Percentiles rank a stretch among this genome's conserved stretches.
Conservation (phyloP, 2,797 vertebrate genomes). For the Graptemys geographica region DNA sequence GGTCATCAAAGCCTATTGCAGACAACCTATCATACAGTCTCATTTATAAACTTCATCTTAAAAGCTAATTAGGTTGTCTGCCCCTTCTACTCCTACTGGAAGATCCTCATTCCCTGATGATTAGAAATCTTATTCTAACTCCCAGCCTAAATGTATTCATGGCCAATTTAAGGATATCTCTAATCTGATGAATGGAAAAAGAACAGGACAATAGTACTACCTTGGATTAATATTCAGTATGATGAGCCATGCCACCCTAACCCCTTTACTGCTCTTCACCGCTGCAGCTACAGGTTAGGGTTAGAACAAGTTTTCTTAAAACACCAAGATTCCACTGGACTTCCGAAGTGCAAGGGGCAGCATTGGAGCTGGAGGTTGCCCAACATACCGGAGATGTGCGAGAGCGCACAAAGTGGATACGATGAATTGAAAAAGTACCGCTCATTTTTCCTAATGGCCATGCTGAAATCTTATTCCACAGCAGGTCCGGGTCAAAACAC, state of each 20-base stretch:
- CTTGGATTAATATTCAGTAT: neutral
- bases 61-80: neutral
- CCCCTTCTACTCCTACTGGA: neutral
- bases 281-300: neutral
- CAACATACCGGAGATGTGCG: neutral
- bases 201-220: neutral
- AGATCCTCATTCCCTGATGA: neutral
- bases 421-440: neutral
- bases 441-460: neutral
- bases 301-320: neutral
- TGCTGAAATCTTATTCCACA: neutral
- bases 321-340: neutral
- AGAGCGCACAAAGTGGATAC: neutral
- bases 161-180: neutral
- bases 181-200: neutral
- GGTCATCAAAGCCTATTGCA: neutral
- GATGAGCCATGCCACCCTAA: neutral
- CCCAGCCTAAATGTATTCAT: neutral
- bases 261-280: neutral
- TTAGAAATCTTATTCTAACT: neutral
- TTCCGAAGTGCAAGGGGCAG: neutral
- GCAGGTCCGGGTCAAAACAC: neutral
- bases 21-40: neutral
- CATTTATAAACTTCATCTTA: neutral
- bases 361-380: neutral